Evolutionary conservation across 2,888 invertebrate genomes (phyloP), one percentile per base, ranked within the genome.

Genomic region (Synanthedon myopaeformis): DNA sequence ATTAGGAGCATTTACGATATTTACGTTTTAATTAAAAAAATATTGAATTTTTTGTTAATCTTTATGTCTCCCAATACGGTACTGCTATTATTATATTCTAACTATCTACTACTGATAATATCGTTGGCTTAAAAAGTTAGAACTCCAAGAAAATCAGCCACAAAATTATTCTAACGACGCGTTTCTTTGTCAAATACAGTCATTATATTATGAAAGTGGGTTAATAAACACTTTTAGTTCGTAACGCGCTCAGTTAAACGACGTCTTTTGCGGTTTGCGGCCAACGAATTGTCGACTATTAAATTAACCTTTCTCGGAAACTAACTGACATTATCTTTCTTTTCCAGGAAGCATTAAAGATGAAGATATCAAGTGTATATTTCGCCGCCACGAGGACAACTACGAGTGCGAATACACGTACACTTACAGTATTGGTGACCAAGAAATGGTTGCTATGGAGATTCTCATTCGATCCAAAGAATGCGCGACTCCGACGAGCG

Each of bases 371-470:
- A 56, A 70, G 79, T 87, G 87, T 58, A 77, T 84, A 41, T 60
- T 82, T 2, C 77, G 86, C 0, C 59, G 69, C 2, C 70, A 70
- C 42, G 76, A 78, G 54, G 66, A 69, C 45, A 60, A 64, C 0
- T 58, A 76, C 35, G 80, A 79, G 56, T 87, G 87, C 57, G 79
- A 86, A 54, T 87, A 86, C 60, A 66, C 64, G 13, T 86, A 85
- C 59, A 83, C 82, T 0, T 87, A 87, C 65, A 71, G 68, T 2
- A 70, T 81, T 1, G 70, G 70, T 2, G 60, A 63, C n/a, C 64
- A 70, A 41, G 66, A 73, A 12, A 66, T 69, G 61, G 67, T 76
- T 2, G 73, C 72, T 5, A 75, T 85, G 66, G 79, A 82, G 54
- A 81, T 86, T 19, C 62, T 73, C 49, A 71, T 87, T 55, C 64